Conservation (phyloP, 2,888 invertebrate species). For the Atrina japonica region DNA sequence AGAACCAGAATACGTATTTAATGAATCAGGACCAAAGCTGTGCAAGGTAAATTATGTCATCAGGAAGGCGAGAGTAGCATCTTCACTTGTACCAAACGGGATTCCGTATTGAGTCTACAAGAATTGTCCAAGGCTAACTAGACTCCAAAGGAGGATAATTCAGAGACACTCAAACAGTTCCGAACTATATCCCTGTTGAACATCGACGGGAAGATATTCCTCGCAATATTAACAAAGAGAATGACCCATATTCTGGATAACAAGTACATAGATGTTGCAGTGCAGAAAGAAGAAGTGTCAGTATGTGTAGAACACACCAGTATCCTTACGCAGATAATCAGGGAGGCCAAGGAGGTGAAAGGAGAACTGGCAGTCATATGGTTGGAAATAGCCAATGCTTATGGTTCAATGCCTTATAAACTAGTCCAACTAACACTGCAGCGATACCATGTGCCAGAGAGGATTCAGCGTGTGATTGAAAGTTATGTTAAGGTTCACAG, state of each 20-base stretch:
- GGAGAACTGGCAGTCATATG: constrained; percentile 38
- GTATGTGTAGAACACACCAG: constrained; percentile 32
- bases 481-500: constrained; percentile 35
- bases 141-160: constrained; percentile 39
- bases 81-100: background rate
- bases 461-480: constrained; percentile 16
- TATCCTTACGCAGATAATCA: constrained; percentile 13
- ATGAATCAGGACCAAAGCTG: too few relatives aligned
- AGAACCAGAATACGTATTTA: constrained; percentile 17
- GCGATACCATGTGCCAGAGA: constrained; percentile 35
- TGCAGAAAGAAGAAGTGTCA: constrained; percentile 40
- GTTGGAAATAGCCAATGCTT: constrained; percentile 41
- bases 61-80: too few relatives aligned
- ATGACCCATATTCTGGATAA: constrained; percentile 30
- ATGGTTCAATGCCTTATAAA: constrained; percentile 40
- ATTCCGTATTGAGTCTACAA: constrained; percentile 32
- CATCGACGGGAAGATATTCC: constrained; percentile 37
- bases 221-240: constrained; percentile 34
- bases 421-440: constrained; percentile 33
- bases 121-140: constrained; percentile 40
- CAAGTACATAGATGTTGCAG: constrained; percentile 40
- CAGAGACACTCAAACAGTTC: constrained; percentile 1
- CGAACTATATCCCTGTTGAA: too few relatives aligned
- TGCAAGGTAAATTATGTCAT: too few relatives aligned
- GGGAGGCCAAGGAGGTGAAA: constrained; percentile 28